Evolutionary conservation across 1,140 invertebrate species (phyloP), one percentile per base, ranked within the genome.

Genomic region (Brachionus angularis): DNA sequence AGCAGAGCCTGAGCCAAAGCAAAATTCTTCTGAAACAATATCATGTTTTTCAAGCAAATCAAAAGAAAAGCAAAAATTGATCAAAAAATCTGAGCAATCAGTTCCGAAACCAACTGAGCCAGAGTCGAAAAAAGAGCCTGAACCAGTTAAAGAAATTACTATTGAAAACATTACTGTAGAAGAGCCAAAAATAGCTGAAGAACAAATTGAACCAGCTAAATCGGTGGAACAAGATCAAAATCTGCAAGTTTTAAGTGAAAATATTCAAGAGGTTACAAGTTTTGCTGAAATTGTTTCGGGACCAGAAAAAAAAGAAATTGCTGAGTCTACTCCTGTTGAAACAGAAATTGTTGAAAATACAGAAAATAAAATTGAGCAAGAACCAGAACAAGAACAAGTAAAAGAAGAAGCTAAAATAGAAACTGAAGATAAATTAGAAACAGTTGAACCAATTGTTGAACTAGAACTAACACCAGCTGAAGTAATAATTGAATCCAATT

Each of bases 11-110:
- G n/a, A n/a, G n/a, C n/a, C n/a, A n/a, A n/a, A n/a, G n/a, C n/a
- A n/a, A n/a, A n/a, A n/a, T n/a, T n/a, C n/a, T n/a, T n/a, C n/a
- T n/a, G 27, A 58, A 39, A 16, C 53, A 25, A 18, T 36, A 12
- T 39, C 53, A 12, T 58, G 53, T 23, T 58, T 58, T 58, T 33
- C 53, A 4, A 39, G 34, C 14, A 58, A 25, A n/a, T 36, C 53
- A 3, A 36, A 39, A 21, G 39, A 58, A 39, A 29, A 12, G 12
- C 36, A 58, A 29, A 58, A 39, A 8, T 16, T 4, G 1, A 55
- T 33, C 3, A 33, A 36, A 55, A 33, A 55, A 8, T 31, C n/a
- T 1, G 12, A n/a, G n/a, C n/a, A n/a, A n/a, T n/a, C n/a, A n/a
- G n/a, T n/a, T n/a, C n/a, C n/a, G n/a, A n/a, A n/a, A n/a, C n/a